These are phyloP conservation scores for Pilophorus perplexus DNA, from an alignment of 2,888 invertebrate genomes.

Conservation along the genomic window DNA sequence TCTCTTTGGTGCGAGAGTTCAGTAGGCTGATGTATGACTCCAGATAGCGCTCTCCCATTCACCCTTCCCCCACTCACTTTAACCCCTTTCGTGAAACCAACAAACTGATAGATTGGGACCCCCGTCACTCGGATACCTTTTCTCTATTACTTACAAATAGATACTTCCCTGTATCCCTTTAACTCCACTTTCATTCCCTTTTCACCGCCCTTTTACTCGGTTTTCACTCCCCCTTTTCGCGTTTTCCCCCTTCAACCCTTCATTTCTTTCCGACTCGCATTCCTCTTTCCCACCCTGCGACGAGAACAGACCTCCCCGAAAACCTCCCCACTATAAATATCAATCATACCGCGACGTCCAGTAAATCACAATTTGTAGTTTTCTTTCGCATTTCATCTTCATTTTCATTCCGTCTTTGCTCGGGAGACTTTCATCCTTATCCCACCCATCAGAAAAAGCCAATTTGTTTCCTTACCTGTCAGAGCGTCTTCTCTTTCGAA, in stretches of 20 bases:
- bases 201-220: constrained; percentile 2
- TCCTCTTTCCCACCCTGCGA: background rate
- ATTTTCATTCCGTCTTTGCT: constrained; percentile 9
- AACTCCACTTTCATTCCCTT: no score
- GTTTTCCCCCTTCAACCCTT: constrained; percentile 15
- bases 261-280: constrained; percentile 29
- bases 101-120: constrained; percentile 26
- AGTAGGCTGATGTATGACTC: constrained; percentile 32
- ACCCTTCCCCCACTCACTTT: no score
- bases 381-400: constrained; percentile 27
- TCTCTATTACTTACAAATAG: constrained; percentile 34
- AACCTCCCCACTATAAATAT: constrained; percentile 24
- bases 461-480: background rate
- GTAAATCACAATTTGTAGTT: constrained; percentile 34
- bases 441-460: background rate
- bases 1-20: constrained; percentile 32
- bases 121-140: constrained; percentile 25
- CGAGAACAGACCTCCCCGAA: constrained; percentile 1
- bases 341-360: constrained; percentile 28
- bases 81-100: constrained; percentile 19
- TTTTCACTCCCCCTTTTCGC: background rate
- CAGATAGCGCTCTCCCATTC: background rate
- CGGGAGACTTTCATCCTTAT: background rate
- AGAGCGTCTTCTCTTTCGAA: background rate
- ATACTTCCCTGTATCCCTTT: constrained; percentile 17